Base-by-base conservation (phyloP, 2,113 vertebrate species). In the Chauna torquata region DNA sequence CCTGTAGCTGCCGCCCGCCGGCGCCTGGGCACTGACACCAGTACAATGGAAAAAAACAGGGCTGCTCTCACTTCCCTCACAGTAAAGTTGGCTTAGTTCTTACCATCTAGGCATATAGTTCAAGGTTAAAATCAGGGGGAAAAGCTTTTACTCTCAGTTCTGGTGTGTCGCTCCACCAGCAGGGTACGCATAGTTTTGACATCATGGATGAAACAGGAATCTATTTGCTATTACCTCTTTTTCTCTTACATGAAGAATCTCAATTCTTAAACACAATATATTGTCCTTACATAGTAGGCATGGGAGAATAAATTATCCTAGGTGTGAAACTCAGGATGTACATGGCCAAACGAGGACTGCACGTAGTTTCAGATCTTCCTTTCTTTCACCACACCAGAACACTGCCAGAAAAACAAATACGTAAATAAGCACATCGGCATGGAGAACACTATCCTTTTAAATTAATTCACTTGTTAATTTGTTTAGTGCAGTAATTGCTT, bases 1-100 rank as follows among this genome's bases (percentile, higher is more conserved):
- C 27, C 30, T 5, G 55, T 12, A 30, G 9, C 23, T 8, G 5
- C 14, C 11, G 0, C 0, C 34, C 45, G 45, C n/a, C 42, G 24
- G n/a, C 2, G 1, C 34, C 27, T 14, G 23, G 12, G 34, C 32
- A 30, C 27, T 34, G 34, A 22, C 50, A 27, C 24, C 47, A 16
- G 19, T 6, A 47, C 24, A 17, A 55, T 16, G 49, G 11, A 19
- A 61, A n/a, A 62, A 36, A 59, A 23, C 4, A 20, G 7, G 5
- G 2, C 17, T 64, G 19, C 10, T 62, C 68, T 50, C 11, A 30
- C 16, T 38, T n/a, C 16, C 49, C 27, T 72, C n/a, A 66, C 36
- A 61, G 36, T 25, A 83, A 79, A 57, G n/a, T 68, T 68, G 55
- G 18, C 40, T 61, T 62, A 55, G 27, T 23, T 45, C 28, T 69